These are phyloP conservation scores for Callorhinus ursinus DNA, from an alignment of 2,113 vertebrate species.

Conservation along the genomic window DNA sequence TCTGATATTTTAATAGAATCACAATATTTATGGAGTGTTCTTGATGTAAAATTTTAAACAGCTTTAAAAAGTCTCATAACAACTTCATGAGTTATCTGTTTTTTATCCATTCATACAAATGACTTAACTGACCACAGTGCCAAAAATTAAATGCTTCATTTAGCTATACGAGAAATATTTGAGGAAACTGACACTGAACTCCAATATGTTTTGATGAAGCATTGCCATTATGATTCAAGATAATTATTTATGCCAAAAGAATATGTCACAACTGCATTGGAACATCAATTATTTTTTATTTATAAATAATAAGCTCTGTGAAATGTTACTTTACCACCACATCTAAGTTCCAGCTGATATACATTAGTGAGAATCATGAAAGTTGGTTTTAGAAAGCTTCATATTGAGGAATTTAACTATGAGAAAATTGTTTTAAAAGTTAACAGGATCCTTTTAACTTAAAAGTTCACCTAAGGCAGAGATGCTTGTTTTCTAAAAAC, in stretches of 20 bases:
- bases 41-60: neutral
- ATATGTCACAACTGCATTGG: neutral
- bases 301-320: neutral
- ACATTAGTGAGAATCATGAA: neutral
- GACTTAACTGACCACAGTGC: neutral
- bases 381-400: neutral
- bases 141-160: neutral
- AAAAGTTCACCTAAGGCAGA: neutral
- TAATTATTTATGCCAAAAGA: neutral
- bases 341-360: neutral
- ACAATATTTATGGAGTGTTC: neutral
- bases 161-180: neutral
- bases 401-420: neutral
- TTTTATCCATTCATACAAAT: slow-evolving; percentile 28
- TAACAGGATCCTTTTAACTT: neutral
- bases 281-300: neutral
- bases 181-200: neutral
- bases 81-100: neutral
- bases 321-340: neutral
- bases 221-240: neutral
- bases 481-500: neutral
- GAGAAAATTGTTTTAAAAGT: neutral
- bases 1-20: neutral
- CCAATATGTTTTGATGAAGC: neutral
- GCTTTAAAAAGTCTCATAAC: neutral